Conservation (phyloP, 2,113 vertebrate genomes). For the Siniperca knerii region DNA sequence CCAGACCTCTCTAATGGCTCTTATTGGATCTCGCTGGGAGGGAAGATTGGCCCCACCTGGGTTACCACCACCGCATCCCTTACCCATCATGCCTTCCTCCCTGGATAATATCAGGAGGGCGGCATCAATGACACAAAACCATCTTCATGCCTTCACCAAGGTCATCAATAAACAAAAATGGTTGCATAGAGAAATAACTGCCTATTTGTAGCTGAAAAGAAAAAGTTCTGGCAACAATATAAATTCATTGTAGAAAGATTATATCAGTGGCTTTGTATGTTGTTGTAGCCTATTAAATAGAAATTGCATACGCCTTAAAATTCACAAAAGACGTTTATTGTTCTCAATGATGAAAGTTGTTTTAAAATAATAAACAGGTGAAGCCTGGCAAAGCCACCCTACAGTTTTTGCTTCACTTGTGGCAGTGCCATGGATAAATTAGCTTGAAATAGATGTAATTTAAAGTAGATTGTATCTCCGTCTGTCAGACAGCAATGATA, state of each 20-base stretch:
- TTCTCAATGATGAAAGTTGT: background rate
- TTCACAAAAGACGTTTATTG: background rate
- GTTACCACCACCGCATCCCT: conserved; percentile 39
- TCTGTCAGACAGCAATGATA: background rate
- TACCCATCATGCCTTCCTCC: conserved; percentile 40
- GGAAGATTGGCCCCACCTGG: conserved; percentile 66
- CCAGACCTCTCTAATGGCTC: conserved; percentile 71
- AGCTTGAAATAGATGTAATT: background rate
- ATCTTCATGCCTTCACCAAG: conserved; percentile 17
- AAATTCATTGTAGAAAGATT: background rate
- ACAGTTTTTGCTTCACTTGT: background rate
- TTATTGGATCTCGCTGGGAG: conserved; percentile 68
- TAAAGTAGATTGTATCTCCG: background rate
- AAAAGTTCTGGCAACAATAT: background rate
- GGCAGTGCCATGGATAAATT: background rate
- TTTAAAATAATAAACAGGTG: background rate
- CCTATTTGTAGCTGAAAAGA: background rate
- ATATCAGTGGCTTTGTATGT: background rate
- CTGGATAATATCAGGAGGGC: conserved; percentile 26
- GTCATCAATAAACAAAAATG: conserved; percentile 24
- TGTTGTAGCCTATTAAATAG: background rate
- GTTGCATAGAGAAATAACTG: background rate
- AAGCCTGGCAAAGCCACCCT: background rate
- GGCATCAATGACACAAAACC: conserved; percentile 1
- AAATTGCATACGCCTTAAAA: background rate